A percentile compares a stretch with the other conserved stretches of the same genome.
These are phyloP conservation scores for Rutpela maculata DNA, from an alignment of 2,888 invertebrate genomes.

Conservation along the genomic window DNA sequence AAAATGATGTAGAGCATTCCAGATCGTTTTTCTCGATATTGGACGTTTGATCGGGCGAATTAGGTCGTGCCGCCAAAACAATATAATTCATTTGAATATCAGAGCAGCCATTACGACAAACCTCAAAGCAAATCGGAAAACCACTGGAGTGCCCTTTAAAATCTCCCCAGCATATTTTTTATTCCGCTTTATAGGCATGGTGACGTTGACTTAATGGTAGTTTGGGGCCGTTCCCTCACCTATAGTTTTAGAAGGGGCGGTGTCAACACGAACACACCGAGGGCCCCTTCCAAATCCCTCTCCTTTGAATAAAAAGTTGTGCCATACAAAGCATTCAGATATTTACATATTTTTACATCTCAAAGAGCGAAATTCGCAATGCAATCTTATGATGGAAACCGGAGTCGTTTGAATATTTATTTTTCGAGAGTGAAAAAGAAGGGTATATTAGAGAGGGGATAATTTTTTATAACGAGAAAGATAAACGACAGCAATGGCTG, in stretches of 20 bases:
- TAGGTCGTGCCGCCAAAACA: slow-evolving; percentile 19
- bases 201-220: slow-evolving; percentile 68
- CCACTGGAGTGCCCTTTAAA: slow-evolving; percentile 47
- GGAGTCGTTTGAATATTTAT: slow-evolving; percentile 66
- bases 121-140: slow-evolving; percentile 53
- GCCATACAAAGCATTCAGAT: slow-evolving; percentile 64
- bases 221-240: slow-evolving; percentile 65
- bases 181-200: slow-evolving; percentile 61
- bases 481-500: slow-evolving; percentile 52
- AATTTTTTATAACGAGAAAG: slow-evolving; percentile 58
- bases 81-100: slow-evolving; percentile 32
- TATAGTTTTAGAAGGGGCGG: slow-evolving; percentile 67
- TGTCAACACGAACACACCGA: slow-evolving; percentile 60
- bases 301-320: slow-evolving; percentile 55
- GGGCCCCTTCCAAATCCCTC: slow-evolving; percentile 52
- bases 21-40: neutral
- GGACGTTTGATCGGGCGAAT: slow-evolving; percentile 18
- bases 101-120: slow-evolving; percentile 50
- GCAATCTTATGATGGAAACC: slow-evolving; percentile 68
- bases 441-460: slow-evolving; percentile 46
- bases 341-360: slow-evolving; percentile 73
- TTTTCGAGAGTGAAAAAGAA: slow-evolving; percentile 52
- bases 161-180: slow-evolving; percentile 51
- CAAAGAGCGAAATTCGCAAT: slow-evolving; percentile 69
- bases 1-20: neutral